Evolutionary conservation across 2,113 vertebrate genomes (phyloP), one percentile per base, ranked within the genome.

Genomic region (Mesocricetus auratus): DNA sequence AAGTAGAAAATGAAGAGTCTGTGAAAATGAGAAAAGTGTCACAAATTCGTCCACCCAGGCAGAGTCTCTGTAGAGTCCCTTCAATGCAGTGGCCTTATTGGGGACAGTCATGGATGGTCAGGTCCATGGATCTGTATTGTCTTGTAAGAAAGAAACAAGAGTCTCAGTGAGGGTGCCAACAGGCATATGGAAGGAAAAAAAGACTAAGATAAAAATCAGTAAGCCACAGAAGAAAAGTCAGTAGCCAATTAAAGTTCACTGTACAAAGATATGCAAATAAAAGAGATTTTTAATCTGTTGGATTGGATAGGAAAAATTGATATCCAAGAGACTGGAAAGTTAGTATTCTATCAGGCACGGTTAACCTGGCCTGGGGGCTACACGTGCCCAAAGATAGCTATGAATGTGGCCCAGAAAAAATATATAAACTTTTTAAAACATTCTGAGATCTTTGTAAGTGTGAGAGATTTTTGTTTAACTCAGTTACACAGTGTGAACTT

Each of bases 171-270:
- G 42, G 31, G 56, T 77, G 75, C 77, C 29, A 62, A 71, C 33
- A 75, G 71, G 77, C 73, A 11, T 53, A 24, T 75, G n/a, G 24
- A 42, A 12, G 86, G 42, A 94, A 89, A 60, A 89, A 60, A 89
- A 33, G 81, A 62, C 42, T 45, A 81, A 94, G 58, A 47, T 15
- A 50, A 26, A 86, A 81, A 82, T 45, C 42, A 87, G 3, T 42
- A 93, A 60, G 29, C 86, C 86, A 58, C 31, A 75, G 62, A 91
- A 94, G 93, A 82, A 82, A 78, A 94, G 58, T 56, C 58, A 87
- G 66, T 50, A 89, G 78, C 68, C 62, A 79, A 0, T 58, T 33
- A 66, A 81, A 69, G 47, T 6, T 29, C 8, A 29, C 19, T 50
- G 3, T 60, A 39, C 78, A 85, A 75, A 92, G 64, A 62, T 26